These are phyloP conservation scores for Fopius arisanus DNA, from an alignment of 1,140 invertebrate species.

Conservation along the genomic window DNA sequence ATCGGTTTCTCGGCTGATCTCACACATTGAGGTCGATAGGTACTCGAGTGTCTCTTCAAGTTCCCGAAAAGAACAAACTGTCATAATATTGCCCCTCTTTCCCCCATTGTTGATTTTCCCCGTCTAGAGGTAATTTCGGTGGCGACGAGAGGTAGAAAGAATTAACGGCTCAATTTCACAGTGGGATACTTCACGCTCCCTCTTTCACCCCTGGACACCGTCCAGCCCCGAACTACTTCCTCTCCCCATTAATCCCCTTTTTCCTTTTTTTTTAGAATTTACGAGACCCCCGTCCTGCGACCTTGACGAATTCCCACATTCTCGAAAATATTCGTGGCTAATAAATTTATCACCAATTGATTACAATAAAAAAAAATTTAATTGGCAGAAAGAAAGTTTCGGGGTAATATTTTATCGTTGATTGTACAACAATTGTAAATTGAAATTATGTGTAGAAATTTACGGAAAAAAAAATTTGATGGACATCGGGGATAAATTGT, in stretches of 20 bases:
- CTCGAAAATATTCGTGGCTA: no score
- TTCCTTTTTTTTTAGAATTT: not conserved
- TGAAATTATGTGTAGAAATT: no score
- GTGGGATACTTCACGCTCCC: constrained; percentile 18
- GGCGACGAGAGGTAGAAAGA: constrained; percentile 27
- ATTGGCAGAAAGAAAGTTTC: no score
- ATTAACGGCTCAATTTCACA: constrained; percentile 57
- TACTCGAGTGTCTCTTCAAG: not conserved
- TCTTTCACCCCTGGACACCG: not conserved
- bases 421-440: no score
- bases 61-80: constrained; percentile 35
- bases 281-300: not conserved
- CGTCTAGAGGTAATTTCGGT: constrained; percentile 19
- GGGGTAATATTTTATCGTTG: no score
- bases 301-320: not conserved
- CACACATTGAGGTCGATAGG: not conserved
- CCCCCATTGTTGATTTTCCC: not conserved
- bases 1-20: not conserved
- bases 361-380: no score
- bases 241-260: not conserved
- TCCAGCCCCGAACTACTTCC: not conserved
- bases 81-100: constrained; percentile 47
- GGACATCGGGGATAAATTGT: constrained; percentile 10
- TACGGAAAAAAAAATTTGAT: not conserved
- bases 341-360: no score